Evolutionary conservation across 2,888 invertebrate genomes (phyloP).

Genomic region (Ophion ventricosus): DNA sequence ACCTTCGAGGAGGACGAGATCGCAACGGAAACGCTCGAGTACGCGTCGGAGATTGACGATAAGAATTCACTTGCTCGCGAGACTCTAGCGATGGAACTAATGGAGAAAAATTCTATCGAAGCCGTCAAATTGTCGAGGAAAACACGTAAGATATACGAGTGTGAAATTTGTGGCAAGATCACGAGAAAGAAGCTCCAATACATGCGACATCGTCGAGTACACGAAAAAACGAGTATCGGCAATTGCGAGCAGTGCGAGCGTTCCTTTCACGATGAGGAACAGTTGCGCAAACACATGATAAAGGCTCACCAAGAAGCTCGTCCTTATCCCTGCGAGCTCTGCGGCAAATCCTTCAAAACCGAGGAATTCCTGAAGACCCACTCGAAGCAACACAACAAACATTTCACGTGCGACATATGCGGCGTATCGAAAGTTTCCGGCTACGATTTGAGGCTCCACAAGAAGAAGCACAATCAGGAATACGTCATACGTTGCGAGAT

Average conservation of each 20-base stretch:
- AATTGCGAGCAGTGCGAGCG: slow-evolving; percentile 84
- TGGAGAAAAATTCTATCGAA: background rate
- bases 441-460: slow-evolving; percentile 82
- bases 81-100: slow-evolving; percentile 43
- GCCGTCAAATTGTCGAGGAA: slow-evolving; percentile 35
- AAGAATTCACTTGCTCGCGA: slow-evolving; percentile 44
- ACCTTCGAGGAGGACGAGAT: slow-evolving; percentile 48
- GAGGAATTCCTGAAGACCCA: slow-evolving; percentile 84
- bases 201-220: slow-evolving; percentile 71
- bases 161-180: slow-evolving; percentile 72
- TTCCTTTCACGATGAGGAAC: slow-evolving; percentile 84
- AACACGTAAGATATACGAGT: slow-evolving; percentile 68
- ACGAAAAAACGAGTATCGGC: slow-evolving; percentile 64
- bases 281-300: slow-evolving; percentile 83
- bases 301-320: slow-evolving; percentile 85
- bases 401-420: slow-evolving; percentile 77
- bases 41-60: slow-evolving; percentile 44
- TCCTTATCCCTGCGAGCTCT: slow-evolving; percentile 84
- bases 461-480: slow-evolving; percentile 85
- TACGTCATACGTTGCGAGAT: slow-evolving; percentile 84
- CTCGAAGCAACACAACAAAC: slow-evolving; percentile 84
- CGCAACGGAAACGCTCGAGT: slow-evolving; percentile 51
- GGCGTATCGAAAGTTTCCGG: slow-evolving; percentile 77
- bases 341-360: slow-evolving; percentile 85
- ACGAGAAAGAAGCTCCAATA: slow-evolving; percentile 70